Evolutionary conservation across 2,888 invertebrate genomes (phyloP), one percentile per base, ranked within the genome.

Genomic region (Kryphioiulus occultus): DNA sequence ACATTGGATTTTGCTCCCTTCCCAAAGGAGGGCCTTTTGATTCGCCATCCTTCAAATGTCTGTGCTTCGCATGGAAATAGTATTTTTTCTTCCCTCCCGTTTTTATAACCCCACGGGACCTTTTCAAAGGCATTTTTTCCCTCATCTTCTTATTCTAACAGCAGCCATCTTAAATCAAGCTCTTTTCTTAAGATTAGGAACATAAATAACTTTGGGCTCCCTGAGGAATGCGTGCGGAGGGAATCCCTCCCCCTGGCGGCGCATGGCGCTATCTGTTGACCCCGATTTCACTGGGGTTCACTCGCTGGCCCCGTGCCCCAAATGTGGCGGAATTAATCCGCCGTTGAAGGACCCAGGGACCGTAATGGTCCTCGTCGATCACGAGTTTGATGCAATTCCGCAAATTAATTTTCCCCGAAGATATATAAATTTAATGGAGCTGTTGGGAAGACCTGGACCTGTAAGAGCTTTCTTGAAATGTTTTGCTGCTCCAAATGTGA

Each of bases 161-260:
- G 78, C 78, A 78, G 15, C 78, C 78, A 78, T 78, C 78, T 78
- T 78, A 78, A 78, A 78, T 78, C 78, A 78, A 78, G 78, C 26
- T 78, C 78, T 78, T 78, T 78, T 78, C 78, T 78, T 78, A 78
- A 78, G 78, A 78, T 78, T 78, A 78, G 26, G 78, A 30, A 26
- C 78, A 78, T 78, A 78, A 78, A 78, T 78, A 78, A 78, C 78
- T 78, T 15, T 7, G 30, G 7, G 78, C 9, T 78, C 78, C 78
- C 78, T 0, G 3, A 78, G 78, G 78, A 78, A 26, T 22, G 7
- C 1, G 22, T 10, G 78, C 12, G 78, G 78, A 78, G 4, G 30
- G 30, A 78, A 78, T 68, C 78, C 78, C 78, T 12, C 78, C 78
- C 78, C 78, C 78, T 78, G 15, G 30, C 78, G 78, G 30, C 26